These are phyloP conservation scores for Microcebus griseorufus DNA, from an alignment of 2,113 vertebrate genomes.

Conservation along the genomic window DNA sequence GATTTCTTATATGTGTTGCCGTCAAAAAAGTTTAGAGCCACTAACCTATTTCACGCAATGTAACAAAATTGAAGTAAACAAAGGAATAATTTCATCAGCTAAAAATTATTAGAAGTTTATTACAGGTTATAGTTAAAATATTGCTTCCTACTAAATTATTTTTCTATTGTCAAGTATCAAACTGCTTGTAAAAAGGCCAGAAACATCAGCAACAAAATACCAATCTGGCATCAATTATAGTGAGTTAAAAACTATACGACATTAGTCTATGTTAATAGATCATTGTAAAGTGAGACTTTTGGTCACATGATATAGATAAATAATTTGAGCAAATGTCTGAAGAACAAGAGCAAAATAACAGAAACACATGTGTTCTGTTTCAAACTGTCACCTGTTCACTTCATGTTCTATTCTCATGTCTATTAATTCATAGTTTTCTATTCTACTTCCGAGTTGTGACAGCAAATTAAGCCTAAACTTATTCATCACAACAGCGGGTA, in stretches of 20 bases:
- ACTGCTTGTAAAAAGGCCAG: constrained; percentile 2
- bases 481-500: not conserved
- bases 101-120: constrained; percentile 34
- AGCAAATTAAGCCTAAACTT: constrained; percentile 42
- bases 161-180: not conserved
- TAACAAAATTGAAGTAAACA: constrained; percentile 25
- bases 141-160: not conserved
- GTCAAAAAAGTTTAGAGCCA: not conserved
- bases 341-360: constrained; percentile 11
- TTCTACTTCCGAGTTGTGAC: constrained; percentile 8
- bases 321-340: constrained; percentile 22
- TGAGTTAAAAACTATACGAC: constrained; percentile 11
- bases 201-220: not conserved
- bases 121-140: constrained; percentile 7
- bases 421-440: constrained; percentile 12
- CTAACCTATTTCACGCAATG: not conserved
- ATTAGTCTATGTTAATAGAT: not conserved
- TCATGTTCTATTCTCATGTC: not conserved
- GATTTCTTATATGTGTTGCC: not conserved
- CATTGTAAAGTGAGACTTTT: not conserved
- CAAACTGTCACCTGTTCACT: not conserved
- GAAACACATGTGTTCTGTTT: not conserved
- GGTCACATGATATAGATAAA: not conserved
- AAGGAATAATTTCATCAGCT: constrained; percentile 15
- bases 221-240: constrained; percentile 18